Percentiles rank a stretch among this genome's conserved stretches.
Conservation (phyloP, 64 coral and sea anemone genomes). For the Catalaphyllia jardinei region DNA sequence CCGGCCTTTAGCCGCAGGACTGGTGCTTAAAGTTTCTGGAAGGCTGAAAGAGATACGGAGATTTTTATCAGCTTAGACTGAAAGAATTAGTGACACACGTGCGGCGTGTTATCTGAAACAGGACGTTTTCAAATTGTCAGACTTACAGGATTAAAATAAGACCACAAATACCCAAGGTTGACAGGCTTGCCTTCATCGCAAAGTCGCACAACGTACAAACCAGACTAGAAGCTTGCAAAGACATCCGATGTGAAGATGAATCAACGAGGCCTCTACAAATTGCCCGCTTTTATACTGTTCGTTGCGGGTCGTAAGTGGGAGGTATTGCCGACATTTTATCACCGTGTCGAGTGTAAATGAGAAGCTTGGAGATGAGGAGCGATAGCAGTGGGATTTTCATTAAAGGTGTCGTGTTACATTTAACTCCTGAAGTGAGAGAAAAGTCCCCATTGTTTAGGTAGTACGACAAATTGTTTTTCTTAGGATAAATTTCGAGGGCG, state of each 20-base stretch:
- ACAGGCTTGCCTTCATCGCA: not conserved
- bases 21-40: conserved; percentile 6
- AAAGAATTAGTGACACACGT: conserved; percentile 6
- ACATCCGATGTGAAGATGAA: not conserved
- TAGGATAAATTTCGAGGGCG: conserved; percentile 10
- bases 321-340: conserved; percentile 30
- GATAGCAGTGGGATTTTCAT: conserved; percentile 7
- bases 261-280: not conserved
- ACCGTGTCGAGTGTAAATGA: conserved; percentile 20
- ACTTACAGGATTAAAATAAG: conserved; percentile 47
- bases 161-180: conserved; percentile 8
- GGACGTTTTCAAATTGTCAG: conserved; percentile 16
- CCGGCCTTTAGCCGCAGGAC: not conserved
- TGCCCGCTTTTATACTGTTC: conserved; percentile 28
- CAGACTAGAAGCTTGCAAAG: not conserved
- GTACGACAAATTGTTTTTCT: conserved; percentile 2
- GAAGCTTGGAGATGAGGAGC: not conserved
- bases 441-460: conserved; percentile 2
- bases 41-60: conserved; percentile 40
- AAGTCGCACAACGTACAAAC: not conserved
- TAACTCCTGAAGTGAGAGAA: conserved; percentile 39
- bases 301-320: not conserved
- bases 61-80: conserved; percentile 14
- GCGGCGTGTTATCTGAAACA: conserved; percentile 22
- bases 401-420: conserved; percentile 27